Evolutionary conservation across 2,113 vertebrate species (phyloP).

Genomic region (Myiopsitta monachus): DNA sequence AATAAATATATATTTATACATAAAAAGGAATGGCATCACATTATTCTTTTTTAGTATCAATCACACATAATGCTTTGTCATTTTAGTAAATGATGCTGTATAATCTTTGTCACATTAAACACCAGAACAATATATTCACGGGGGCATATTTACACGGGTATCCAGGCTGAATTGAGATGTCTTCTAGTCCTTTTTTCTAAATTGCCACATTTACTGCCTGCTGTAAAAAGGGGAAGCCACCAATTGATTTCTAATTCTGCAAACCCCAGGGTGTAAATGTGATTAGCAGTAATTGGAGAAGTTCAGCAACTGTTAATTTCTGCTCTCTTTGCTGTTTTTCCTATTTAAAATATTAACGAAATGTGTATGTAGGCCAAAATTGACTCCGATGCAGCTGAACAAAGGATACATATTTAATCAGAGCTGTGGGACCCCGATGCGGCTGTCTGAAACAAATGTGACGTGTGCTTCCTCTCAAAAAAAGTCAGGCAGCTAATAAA

Average conservation of each 20-base stretch:
- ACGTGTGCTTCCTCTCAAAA: conserved; percentile 25
- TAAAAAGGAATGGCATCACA: neutral
- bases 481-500: conserved; percentile 40
- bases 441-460: conserved; percentile 48
- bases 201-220: conserved; percentile 59
- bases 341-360: conserved; percentile 65
- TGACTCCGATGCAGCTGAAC: conserved; percentile 20
- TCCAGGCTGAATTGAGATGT: conserved; percentile 22
- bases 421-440: conserved; percentile 13
- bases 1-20: neutral
- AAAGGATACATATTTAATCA: conserved; percentile 62
- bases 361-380: conserved; percentile 35
- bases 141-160: neutral
- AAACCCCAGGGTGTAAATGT: conserved; percentile 69
- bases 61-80: neutral
- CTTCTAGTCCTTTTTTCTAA: conserved; percentile 34
- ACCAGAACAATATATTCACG: neutral
- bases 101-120: conserved; percentile 29
- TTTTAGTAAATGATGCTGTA: neutral
- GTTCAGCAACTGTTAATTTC: conserved; percentile 70
- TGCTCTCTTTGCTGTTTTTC: conserved; percentile 53
- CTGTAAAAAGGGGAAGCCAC: conserved; percentile 42
- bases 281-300: conserved; percentile 67
- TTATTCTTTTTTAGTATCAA: neutral
- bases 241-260: conserved; percentile 67